phyloP scores from a whole-genome alignment of 2,888 invertebrate species.

The Phlogophora meticulosa region DNA sequence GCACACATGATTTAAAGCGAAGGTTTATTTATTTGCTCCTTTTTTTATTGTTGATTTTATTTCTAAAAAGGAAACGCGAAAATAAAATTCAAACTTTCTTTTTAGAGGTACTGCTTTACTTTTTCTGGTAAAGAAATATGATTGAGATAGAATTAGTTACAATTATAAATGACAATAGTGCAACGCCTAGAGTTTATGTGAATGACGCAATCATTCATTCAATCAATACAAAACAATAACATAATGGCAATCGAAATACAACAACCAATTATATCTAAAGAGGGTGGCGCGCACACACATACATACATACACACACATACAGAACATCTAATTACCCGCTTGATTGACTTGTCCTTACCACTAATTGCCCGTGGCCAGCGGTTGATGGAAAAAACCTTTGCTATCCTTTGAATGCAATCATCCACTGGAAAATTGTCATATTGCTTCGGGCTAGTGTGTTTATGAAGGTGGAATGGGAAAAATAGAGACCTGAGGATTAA shows the following conservation, averaged over 20 bases:
- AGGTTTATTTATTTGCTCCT: too few species aligned
- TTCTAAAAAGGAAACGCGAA: too few species aligned
- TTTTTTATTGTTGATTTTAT: too few species aligned
- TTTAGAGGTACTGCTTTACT: too few species aligned
- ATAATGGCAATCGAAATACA: slow-evolving; percentile 33
- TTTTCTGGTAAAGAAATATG: too few species aligned
- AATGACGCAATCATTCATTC: background rate
- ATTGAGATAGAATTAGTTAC: too few species aligned
- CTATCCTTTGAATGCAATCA: slow-evolving; percentile 69
- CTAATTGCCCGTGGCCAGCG: slow-evolving; percentile 77
- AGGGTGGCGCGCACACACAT: slow-evolving; percentile 39
- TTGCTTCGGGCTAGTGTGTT: slow-evolving; percentile 46
- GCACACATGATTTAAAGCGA: too few species aligned
- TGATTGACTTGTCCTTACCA: slow-evolving; percentile 78
- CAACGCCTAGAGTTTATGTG: too few species aligned
- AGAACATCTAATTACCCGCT: slow-evolving; percentile 77
- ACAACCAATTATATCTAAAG: slow-evolving; percentile 53
- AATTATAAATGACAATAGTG: too few species aligned
- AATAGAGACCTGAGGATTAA: slow-evolving; percentile 4
- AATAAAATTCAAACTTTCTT: too few species aligned
- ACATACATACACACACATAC: slow-evolving; percentile 12
- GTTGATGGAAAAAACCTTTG: slow-evolving; percentile 69
- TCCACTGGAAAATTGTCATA: slow-evolving; percentile 77
- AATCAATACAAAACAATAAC: slow-evolving; percentile 27
- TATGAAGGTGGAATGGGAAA: slow-evolving; percentile 45